phyloP scores from a whole-genome alignment of 2,113 vertebrate genomes.

The Brachionichthys hirsutus region DNA sequence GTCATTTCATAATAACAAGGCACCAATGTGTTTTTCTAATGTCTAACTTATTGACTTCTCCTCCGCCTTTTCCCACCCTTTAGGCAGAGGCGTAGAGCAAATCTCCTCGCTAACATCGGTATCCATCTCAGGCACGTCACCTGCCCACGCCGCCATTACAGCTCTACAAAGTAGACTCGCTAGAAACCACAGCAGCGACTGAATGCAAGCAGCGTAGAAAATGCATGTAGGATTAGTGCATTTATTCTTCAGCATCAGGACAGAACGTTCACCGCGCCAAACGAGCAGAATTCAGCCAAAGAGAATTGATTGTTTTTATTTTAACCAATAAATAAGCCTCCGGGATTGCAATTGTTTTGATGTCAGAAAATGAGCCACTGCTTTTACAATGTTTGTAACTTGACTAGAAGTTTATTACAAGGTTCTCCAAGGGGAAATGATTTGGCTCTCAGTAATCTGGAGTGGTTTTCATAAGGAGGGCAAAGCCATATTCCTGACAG shows the following conservation, averaged over 20 bases:
- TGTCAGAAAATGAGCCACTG: background rate
- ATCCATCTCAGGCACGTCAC: too few relatives aligned
- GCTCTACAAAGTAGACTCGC: slow-evolving; percentile 12
- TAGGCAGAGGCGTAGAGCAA: background rate
- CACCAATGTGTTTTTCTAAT: slow-evolving; percentile 7
- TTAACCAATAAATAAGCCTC: background rate
- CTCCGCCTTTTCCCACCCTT: background rate
- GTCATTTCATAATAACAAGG: slow-evolving; percentile 1
- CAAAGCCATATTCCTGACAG: slow-evolving; percentile 30
- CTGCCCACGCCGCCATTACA: slow-evolving; percentile 27
- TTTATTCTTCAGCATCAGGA: too few relatives aligned
- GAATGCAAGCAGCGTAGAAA: too few relatives aligned
- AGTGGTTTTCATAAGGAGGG: slow-evolving; percentile 2
- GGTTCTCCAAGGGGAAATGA: slow-evolving; percentile 4
- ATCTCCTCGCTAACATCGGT: too few relatives aligned
- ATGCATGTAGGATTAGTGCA: too few relatives aligned
- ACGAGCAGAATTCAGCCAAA: background rate
- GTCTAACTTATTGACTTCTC: slow-evolving; percentile 6
- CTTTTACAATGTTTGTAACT: slow-evolving; percentile 8
- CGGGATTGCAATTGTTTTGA: background rate
- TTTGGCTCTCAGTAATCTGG: slow-evolving; percentile 33
- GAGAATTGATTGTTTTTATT: background rate
- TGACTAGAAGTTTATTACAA: slow-evolving; percentile 12
- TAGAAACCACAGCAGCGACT: slow-evolving; percentile 23
- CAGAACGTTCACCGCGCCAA: too few relatives aligned